These are phyloP conservation scores for Pseudoips prasinana DNA, from an alignment of 2,888 invertebrate species.

Conservation along the genomic window DNA sequence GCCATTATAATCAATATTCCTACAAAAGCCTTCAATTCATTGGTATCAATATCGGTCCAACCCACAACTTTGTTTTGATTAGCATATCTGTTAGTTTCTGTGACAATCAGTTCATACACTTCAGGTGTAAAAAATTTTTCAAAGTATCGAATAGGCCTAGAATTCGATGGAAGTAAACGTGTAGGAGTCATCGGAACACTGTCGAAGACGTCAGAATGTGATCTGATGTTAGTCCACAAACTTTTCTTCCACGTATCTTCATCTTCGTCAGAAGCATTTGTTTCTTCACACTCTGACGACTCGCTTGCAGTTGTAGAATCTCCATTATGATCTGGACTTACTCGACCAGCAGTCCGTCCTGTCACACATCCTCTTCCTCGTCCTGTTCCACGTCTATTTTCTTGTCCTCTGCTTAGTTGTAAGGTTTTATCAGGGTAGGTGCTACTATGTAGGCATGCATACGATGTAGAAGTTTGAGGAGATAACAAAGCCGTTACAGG, in stretches of 20 bases:
- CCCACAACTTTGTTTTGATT: constrained; percentile 3
- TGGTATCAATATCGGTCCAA: constrained; percentile 6
- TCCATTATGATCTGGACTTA: constrained; percentile 5
- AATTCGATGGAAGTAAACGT: not conserved
- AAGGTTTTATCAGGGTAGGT: too few relatives aligned
- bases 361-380: not conserved
- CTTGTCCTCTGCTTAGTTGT: constrained; percentile 7
- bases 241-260: constrained; percentile 7
- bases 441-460: too few relatives aligned
- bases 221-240: not conserved
- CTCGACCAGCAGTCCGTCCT: constrained; percentile 3
- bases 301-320: constrained; percentile 2
- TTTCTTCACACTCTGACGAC: constrained; percentile 5
- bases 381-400: constrained; percentile 5
- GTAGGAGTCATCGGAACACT: too few relatives aligned
- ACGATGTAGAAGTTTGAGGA: too few relatives aligned
- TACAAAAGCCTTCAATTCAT: constrained; percentile 10
- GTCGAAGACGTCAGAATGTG: too few relatives aligned
- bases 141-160: constrained; percentile 3
- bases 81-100: not conserved
- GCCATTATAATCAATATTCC: constrained; percentile 20
- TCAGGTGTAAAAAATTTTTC: not conserved
- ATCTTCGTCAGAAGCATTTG: constrained; percentile 7
- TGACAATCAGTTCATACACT: constrained; percentile 1
- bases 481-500: constrained; percentile 8